Base-by-base conservation (phyloP, 1,140 invertebrate genomes). In the Anadara kagoshimensis region DNA sequence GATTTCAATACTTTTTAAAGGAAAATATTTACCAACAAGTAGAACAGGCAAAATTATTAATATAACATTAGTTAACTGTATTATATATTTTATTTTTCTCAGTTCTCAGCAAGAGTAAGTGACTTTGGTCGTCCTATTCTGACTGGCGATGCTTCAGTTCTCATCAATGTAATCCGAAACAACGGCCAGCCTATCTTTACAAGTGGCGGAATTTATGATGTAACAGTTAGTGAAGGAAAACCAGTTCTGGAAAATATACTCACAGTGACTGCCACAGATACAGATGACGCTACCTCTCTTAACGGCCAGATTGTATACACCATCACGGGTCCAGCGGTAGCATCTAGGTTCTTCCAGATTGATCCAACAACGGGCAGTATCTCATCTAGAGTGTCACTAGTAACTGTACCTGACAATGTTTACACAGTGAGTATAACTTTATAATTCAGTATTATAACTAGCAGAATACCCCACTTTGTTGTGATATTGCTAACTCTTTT, bases 221-320 rank as follows among this genome's bases (percentile, higher is more conserved):
- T 66, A 7, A 67, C 66, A 12, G 68, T 76, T 22, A 53, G 63
- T 24, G 80, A 82, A 51, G 54, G 29, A 8, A 36, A 73, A 20
- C 22, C 49, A n/a, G 58, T 80, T 11, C 57, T 76, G 22, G 57
- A 72, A 1, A 75, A 57, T 29, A 66, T 82, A 43, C 24, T 80
- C 10, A 20, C 18, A 5, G 76, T 80, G 12, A n/a, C 10, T 20
- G 81, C 79, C 5, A 47, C 57, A 51, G 81, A 83, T 49, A 51
- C 71, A 47, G 81, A 83, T 61, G n/a, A 58, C 20, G 26, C 41
- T 5, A 54, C 36, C 12, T 63, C 62, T 14, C 49, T 70, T 12
- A 81, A 83, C 65, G 79, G 77, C 44, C 65, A 73, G 36, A 57
- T 83, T 12, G 53, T 29, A 18, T 83, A 78, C 71, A 74, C 63